These are phyloP conservation scores for Baryphthengus martii DNA, from an alignment of 2,113 vertebrate species.

Conservation along the genomic window DNA sequence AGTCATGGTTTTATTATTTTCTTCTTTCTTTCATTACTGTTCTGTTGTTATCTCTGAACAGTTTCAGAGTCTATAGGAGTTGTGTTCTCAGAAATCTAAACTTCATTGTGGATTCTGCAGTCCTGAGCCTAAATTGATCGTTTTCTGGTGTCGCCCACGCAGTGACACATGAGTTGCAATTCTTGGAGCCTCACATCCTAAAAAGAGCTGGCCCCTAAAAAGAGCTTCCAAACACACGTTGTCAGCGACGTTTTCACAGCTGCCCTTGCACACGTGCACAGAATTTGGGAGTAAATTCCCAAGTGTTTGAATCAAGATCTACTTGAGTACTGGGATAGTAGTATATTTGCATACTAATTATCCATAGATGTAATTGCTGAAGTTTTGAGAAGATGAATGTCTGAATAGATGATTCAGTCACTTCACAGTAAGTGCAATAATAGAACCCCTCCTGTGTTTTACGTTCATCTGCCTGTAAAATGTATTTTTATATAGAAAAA, in stretches of 20 bases:
- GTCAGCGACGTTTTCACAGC: neutral
- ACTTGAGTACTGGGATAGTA: neutral
- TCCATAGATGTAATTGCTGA: neutral
- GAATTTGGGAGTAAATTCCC: neutral
- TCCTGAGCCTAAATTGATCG: neutral
- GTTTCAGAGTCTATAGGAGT: neutral
- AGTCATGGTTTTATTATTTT: neutral
- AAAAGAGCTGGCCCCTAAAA: neutral
- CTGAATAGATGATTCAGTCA: neutral
- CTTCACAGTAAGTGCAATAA: neutral
- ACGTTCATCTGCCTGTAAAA: neutral
- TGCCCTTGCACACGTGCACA: accelerated
- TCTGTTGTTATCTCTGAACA: neutral
- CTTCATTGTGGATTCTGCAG: neutral
- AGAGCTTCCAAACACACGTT: neutral
- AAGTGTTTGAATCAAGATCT: neutral
- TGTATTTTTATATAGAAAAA: neutral
- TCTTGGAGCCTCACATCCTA: neutral
- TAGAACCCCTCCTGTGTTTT: neutral
- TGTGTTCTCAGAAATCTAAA: neutral
- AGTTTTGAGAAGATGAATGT: neutral
- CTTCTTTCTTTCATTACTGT: neutral
- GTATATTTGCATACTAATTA: neutral
- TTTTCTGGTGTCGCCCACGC: neutral
- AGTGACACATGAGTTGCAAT: neutral